These are phyloP conservation scores for Oryzias woworae DNA, from an alignment of 2,113 vertebrate species.

Conservation along the genomic window DNA sequence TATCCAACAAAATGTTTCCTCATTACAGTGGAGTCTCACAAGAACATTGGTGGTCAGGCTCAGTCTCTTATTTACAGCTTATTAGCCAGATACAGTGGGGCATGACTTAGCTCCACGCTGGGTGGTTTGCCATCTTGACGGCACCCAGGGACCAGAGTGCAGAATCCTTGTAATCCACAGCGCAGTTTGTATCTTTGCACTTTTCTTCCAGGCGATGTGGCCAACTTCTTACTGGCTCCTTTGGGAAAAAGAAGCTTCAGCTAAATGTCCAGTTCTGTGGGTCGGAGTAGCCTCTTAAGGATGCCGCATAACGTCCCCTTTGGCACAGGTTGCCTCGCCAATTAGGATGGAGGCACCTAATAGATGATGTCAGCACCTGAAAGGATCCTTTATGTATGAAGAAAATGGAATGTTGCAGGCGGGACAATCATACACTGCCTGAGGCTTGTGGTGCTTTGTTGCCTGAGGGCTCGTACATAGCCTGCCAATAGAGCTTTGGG, in stretches of 20 bases:
- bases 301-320: conserved; percentile 52
- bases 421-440: too few species aligned
- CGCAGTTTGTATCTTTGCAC: conserved; percentile 55
- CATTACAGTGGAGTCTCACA: conserved; percentile 56
- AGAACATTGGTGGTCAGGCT: conserved; percentile 32
- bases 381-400: not conserved
- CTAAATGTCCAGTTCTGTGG: conserved; percentile 63
- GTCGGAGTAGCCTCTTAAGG: conserved; percentile 58
- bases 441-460: too few species aligned
- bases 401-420: not conserved
- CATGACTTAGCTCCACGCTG: conserved; percentile 65
- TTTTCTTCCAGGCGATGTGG: conserved; percentile 44
- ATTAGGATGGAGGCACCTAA: conserved; percentile 63
- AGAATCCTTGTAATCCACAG: conserved; percentile 61
- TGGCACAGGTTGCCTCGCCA: conserved; percentile 43
- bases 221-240: conserved; percentile 54
- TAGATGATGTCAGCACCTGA: conserved; percentile 58
- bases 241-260: conserved; percentile 60
- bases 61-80: conserved; percentile 73
- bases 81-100: conserved; percentile 70
- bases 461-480: too few species aligned
- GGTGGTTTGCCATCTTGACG: conserved; percentile 44
- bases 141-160: conserved; percentile 53
- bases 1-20: conserved; percentile 63
- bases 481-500: too few species aligned